A percentile compares a stretch with the other conserved stretches of the same genome.
Evolutionary conservation across 1,140 invertebrate species (phyloP).

Genomic region (Bombyx mandarina): DNA sequence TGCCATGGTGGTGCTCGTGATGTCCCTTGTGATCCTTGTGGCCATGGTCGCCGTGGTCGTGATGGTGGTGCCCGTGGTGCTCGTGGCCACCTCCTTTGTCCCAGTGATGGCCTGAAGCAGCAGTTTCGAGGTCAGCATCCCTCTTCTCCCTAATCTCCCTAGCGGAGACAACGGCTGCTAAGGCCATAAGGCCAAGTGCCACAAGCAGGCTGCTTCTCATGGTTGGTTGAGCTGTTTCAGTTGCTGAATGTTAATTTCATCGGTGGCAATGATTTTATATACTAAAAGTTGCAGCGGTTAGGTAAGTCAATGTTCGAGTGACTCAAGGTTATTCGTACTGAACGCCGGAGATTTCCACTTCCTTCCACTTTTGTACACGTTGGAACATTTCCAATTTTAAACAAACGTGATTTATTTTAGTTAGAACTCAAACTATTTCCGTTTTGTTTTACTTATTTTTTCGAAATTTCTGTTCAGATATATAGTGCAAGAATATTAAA

Average conservation of each 20-base stretch:
- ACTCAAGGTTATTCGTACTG: constrained; percentile 37
- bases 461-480: too few relatives aligned
- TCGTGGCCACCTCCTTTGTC: constrained; percentile 70
- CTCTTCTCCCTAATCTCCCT: constrained; percentile 45
- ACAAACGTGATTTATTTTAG: background rate
- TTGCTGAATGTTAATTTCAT: constrained; percentile 49
- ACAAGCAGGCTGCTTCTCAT: constrained; percentile 48
- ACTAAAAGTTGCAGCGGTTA: constrained; percentile 35
- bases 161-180: constrained; percentile 33
- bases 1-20: constrained; percentile 73
- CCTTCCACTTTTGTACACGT: constrained; percentile 12
- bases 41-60: constrained; percentile 69
- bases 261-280: constrained; percentile 49
- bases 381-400: background rate
- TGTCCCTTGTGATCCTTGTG: constrained; percentile 75
- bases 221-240: constrained; percentile 26
- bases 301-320: constrained; percentile 33
- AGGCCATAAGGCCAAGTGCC: constrained; percentile 45
- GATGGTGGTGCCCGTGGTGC: constrained; percentile 71
- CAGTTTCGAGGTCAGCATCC: constrained; percentile 70
- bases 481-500: too few relatives aligned
- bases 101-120: constrained; percentile 63
- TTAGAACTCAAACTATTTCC: too few relatives aligned
- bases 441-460: too few relatives aligned
- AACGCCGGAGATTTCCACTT: constrained; percentile 30